These are phyloP conservation scores for Cervus canadensis DNA, from an alignment of 2,113 vertebrate genomes.

Conservation along the genomic window DNA sequence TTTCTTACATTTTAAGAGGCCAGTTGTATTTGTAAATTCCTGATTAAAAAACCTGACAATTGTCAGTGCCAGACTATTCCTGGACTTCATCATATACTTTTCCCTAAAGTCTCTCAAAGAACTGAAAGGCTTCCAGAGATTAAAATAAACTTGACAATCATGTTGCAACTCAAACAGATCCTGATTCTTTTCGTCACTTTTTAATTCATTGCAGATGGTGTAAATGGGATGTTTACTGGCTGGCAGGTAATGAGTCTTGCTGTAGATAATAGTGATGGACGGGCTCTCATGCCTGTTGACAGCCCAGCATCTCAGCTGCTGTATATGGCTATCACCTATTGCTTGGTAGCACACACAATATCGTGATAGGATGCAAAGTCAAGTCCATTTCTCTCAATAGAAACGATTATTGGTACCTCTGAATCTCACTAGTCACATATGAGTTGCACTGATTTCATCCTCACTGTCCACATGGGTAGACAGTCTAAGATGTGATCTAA, in stretches of 20 bases:
- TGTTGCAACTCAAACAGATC: conserved; percentile 77
- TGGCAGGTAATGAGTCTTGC: conserved; percentile 81
- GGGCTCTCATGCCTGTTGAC: conserved; percentile 76
- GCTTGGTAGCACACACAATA: conserved; percentile 65
- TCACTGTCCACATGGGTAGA: conserved; percentile 70
- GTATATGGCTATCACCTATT: conserved; percentile 73
- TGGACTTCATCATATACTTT: conserved; percentile 63
- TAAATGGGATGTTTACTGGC: conserved; percentile 82
- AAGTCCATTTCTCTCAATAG: conserved; percentile 55
- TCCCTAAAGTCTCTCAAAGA: conserved; percentile 67
- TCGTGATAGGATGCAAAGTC: conserved; percentile 65
- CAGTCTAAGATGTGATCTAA: conserved; percentile 75
- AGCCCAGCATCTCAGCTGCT: conserved; percentile 71
- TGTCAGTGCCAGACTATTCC: conserved; percentile 45
- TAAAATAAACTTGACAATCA: conserved; percentile 84
- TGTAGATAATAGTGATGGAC: conserved; percentile 82
- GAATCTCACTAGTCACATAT: conserved; percentile 65
- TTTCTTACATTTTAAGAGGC: conserved; percentile 65
- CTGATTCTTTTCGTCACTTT: conserved; percentile 82
- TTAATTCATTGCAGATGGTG: conserved; percentile 84
- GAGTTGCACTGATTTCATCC: conserved; percentile 68
- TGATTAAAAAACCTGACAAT: conserved; percentile 64
- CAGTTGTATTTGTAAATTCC: conserved; percentile 52
- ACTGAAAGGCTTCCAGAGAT: conserved; percentile 75
- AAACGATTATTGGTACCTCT: conserved; percentile 49